Evolutionary conservation across 2,113 vertebrate species (phyloP), one percentile per base, ranked within the genome.

Genomic region (Oryzias melastigma): DNA sequence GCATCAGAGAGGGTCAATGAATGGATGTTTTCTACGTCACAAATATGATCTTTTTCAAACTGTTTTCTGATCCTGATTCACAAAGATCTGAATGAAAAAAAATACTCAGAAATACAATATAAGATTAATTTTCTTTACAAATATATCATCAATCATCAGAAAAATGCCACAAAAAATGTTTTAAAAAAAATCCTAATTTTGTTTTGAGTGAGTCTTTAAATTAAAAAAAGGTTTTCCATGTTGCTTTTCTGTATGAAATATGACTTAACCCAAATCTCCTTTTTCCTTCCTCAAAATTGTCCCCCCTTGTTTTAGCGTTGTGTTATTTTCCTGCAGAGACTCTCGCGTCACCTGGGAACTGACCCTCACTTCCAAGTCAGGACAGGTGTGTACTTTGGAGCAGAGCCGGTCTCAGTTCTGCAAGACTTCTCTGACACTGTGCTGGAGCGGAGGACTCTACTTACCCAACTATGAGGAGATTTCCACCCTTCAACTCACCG

Each of bases 401-500:
- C 90, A 92, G 25, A 80, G 70, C 55, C 43, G 16, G 41, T 57
- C 60, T 78, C 81, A 0, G 42, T 93, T 46, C 80, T 92, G 87
- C 0, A 85, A 95, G 17, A 90, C 91, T 0, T 92, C 93, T 40
- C 62, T 94, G 64, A 92, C 85, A 2, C 1, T 95, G 12, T 62
- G 66, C 73, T 98, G 95, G 96, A 81, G 80, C n/a, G 69, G 81
- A 73, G 80, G 81, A 78, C 73, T 72, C 56, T 14, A 4, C 3
- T 93, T 92, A 88, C 93, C 93, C 0, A 29, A 16, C 58, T 83
- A 93, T 40, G 74, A 82, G 7, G 35, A 77, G 0, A 63, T 96
- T 61, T 87, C 88, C 52, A 89, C 80, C 48, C 48, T 99, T 47
- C 89, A 93, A 40, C 65, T 98, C 10, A 91, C 91, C 24, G 92